These are phyloP conservation scores for Petrosia ficiformis DNA, from an alignment of 37 sponge, comb jelly and placozoan species.

Conservation along the genomic window DNA sequence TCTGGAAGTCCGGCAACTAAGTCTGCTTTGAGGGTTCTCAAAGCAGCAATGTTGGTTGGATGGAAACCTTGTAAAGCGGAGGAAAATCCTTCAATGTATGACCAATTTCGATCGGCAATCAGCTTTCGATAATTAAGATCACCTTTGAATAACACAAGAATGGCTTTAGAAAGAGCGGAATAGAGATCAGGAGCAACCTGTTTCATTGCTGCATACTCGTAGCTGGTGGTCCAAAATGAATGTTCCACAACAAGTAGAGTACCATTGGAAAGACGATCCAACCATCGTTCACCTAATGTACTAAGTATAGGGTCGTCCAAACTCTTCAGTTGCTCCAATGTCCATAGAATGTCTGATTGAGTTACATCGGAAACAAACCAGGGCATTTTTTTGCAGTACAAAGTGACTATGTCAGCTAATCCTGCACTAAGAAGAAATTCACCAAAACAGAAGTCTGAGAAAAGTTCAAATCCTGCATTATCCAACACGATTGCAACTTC, in stretches of 20 bases:
- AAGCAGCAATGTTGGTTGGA: constrained; percentile 81
- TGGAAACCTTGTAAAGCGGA: constrained; percentile 80
- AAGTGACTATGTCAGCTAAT: constrained; percentile 49
- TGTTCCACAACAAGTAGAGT: constrained; percentile 64
- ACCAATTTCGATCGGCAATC: constrained; percentile 90
- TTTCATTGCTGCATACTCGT: constrained; percentile 87
- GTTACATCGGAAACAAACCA: constrained; percentile 99
- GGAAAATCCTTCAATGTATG: constrained; percentile 74
- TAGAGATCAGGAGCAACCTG: constrained; percentile 82
- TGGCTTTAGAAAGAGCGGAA: constrained; percentile 38
- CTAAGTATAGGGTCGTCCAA: constrained; percentile 25
- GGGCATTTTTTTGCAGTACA: constrained; percentile 92
- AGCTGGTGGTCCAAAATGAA: constrained; percentile 90
- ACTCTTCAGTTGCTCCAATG: constrained; percentile 52
- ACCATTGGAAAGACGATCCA: constrained; percentile 39
- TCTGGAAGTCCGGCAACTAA: constrained; percentile 79
- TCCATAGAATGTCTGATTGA: constrained; percentile 75
- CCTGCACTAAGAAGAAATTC: constrained; percentile 71
- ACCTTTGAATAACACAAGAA: constrained; percentile 91
- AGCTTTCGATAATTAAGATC: constrained; percentile 99
- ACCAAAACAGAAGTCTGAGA: constrained; percentile 90
- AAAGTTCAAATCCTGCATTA: constrained; percentile 94
- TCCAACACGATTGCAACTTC: constrained; percentile 90
- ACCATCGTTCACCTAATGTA: constrained; percentile 63
- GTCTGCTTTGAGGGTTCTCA: constrained; percentile 97